These are phyloP conservation scores for Zophobas atratus DNA, from an alignment of 1,140 invertebrate genomes.

Conservation along the genomic window DNA sequence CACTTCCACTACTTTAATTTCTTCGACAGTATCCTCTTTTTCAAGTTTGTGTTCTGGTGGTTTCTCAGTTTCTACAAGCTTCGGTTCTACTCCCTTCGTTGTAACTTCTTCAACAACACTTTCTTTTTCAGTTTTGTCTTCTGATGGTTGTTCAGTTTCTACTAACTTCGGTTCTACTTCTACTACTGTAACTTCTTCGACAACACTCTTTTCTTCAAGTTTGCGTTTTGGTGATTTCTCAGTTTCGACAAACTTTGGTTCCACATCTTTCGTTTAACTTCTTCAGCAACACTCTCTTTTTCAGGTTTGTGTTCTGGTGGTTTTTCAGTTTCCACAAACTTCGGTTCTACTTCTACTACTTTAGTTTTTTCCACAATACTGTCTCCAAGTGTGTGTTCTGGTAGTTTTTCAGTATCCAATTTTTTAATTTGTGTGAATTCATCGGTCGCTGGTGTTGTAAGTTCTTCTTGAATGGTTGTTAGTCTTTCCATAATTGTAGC, in stretches of 20 bases:
- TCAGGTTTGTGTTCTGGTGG: conserved; percentile 27
- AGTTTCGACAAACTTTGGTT: not conserved
- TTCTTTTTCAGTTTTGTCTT: not conserved
- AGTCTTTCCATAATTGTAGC: too few species aligned
- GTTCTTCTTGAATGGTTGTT: too few species aligned
- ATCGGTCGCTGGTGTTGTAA: too few species aligned
- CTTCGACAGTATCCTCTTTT: conserved; percentile 32
- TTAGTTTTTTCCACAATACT: conserved; percentile 13
- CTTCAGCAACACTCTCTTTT: conserved; percentile 34
- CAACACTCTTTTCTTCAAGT: too few species aligned
- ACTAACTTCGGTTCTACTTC: too few species aligned
- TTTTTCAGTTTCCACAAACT: not conserved
- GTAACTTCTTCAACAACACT: conserved; percentile 14
- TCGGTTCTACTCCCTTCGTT: not conserved
- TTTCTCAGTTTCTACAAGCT: not conserved
- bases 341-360: not conserved
- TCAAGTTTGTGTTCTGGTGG: conserved; percentile 27
- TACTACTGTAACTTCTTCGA: too few species aligned
- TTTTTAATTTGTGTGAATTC: too few species aligned
- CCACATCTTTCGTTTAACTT: not conserved
- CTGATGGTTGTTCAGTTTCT: too few species aligned
- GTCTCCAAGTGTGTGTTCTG: not conserved
- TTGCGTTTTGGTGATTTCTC: too few species aligned
- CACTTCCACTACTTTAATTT: conserved; percentile 1
- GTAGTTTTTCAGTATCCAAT: too few species aligned